phyloP scores from a whole-genome alignment of 2,797 vertebrate genomes.

The Pogoniulus pusillus region DNA sequence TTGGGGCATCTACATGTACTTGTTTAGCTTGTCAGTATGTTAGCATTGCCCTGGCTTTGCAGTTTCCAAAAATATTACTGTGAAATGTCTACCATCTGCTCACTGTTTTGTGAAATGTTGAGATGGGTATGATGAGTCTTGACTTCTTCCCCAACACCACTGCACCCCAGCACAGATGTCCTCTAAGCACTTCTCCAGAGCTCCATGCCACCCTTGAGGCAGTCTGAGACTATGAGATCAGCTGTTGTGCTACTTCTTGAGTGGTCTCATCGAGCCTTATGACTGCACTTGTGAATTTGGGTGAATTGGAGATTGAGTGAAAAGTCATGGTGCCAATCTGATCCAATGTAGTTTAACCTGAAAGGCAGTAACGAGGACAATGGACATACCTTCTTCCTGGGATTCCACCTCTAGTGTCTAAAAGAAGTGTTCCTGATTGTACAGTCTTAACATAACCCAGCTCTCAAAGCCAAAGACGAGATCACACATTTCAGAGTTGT shows the following conservation, averaged over 20 bases:
- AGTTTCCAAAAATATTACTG: neutral
- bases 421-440: neutral
- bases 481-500: neutral
- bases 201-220: neutral
- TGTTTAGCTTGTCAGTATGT: neutral
- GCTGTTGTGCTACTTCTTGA: neutral
- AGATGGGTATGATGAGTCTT: neutral
- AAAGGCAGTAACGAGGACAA: neutral
- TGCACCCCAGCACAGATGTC: neutral
- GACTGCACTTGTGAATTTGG: neutral
- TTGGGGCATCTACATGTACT: neutral
- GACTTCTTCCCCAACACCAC: neutral
- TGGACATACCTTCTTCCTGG: neutral
- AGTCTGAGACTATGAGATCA: neutral
- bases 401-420: neutral
- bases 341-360: fast-evolving
- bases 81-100: neutral
- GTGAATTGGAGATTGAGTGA: fast-evolving
- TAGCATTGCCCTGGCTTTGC: neutral
- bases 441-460: neutral
- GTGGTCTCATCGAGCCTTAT: fast-evolving
- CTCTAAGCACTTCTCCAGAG: neutral
- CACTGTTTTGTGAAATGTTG: neutral
- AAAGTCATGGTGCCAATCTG: neutral
- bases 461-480: neutral